Evolutionary conservation across 2,113 vertebrate species (phyloP), one percentile per base, ranked within the genome.

Genomic region (Stomatorhinus ivindoensis): DNA sequence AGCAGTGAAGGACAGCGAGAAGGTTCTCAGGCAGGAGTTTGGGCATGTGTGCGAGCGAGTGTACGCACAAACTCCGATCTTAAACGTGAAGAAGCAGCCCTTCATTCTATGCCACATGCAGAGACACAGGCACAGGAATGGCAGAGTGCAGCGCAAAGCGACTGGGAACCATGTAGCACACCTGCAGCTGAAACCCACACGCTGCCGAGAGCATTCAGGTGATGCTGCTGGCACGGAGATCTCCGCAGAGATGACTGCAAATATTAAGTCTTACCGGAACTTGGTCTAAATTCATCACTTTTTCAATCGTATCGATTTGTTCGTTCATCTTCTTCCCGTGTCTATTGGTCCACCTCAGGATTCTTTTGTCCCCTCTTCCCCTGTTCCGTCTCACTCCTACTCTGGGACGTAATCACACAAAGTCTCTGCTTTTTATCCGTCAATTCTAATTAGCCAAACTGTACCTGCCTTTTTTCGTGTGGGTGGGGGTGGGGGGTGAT

Each of bases 221-320:
- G 46, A 50, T 31, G 27, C 61, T 27, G 61, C 61, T 3, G n/a
- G 27, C n/a, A 3, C 10, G 10, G n/a, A 69, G 61, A 69, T 10
- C 61, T 69, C 69, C 5, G 15, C 31, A 35, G 35, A 76, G 73
- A 8, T 4, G 35, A 42, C 10, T 80, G 27, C 73, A 42, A 4
- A 42, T 4, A 39, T 51, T 1, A 27, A 19, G 73, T 10, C 95
- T 96, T 95, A 96, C 95, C 95, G 94, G 92, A 91, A 95, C 94
- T 61, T 96, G 94, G 91, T 96, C 95, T 65, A 95, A 91, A 89
- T 96, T 96, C 90, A 95, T 90, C 90, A 94, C 95, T 0, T 95
- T 95, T 90, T 96, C 93, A 92, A 94, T 94, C 27, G 95, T 95
- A 90, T 95, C 95, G 93, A 95, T 95, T 51, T 91, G 93, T 89